Base-by-base conservation (phyloP, 1,140 invertebrate genomes). In the Ceratoteleas bidentatus region DNA sequence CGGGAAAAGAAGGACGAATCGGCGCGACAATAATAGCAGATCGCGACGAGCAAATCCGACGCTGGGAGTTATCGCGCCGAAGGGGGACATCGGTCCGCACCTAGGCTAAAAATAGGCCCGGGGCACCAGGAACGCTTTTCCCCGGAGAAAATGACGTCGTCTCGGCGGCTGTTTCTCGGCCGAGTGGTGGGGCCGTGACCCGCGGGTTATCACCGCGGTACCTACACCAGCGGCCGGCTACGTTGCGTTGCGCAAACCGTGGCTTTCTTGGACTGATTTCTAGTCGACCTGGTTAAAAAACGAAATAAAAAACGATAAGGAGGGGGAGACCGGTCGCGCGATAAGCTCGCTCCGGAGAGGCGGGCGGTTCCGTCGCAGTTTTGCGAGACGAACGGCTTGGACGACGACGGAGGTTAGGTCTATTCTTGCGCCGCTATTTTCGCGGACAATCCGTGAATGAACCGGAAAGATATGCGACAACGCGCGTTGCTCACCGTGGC, bases 401-500 rank as follows among this genome's bases (percentile, higher is more conserved):
- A n/a, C n/a, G n/a, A n/a, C n/a, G n/a, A n/a, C n/a, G n/a, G n/a
- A n/a, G n/a, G n/a, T n/a, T n/a, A n/a, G n/a, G n/a, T 38, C 9
- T 38, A 38, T 6, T 38, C 9, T 38, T 16, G 58, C 24, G 47
- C 11, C 11, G 49, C 33, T 62, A 72, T 72, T 62, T 54, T 56
- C 16, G 32, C 10, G 40, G 36, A 73, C 58, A 40, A 73, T 49
- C 15, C 58, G 50, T 60, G 70, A 78, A 69, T 79, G 75, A 68
- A 77, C 52, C 58, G 76, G 73, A 81, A 77, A 78, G 61, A 77
- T 60, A 54, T 64, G 14, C 49, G 11, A 73, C 69, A 78, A 53
- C 9, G 64, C 74, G 69, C 57, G 32, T 65, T 57, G 88, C 90
- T 91, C 84, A 92, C 91, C 76, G 92, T 93, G 14, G 93, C 94